Base-by-base conservation (phyloP, 2,888 invertebrate genomes). In the Auanema sp. region DNA sequence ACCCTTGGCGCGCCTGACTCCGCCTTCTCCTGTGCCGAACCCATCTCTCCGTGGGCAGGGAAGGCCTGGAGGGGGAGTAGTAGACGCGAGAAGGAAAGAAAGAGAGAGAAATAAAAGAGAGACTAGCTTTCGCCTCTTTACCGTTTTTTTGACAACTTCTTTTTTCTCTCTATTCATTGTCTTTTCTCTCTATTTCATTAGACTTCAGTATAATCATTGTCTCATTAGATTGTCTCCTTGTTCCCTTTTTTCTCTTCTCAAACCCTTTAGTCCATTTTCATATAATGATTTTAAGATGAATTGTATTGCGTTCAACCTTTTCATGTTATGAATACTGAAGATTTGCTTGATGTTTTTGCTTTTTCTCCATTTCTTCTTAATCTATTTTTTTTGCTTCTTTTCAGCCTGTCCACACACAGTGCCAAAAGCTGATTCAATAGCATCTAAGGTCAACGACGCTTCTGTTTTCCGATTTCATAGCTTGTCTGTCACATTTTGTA, bases 361-460 rank as follows among this genome's bases (percentile, higher is more conserved):
- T 33, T 42, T 21, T 25, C 55, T 16, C 6, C 4, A 5, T 5
- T 18, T 47, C 16, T 21, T 47, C 49, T 16, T 21, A 47, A 47
- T 47, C 21, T 47, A 21, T 47, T 47, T 16, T 43, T 47, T 47
- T 47, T 47, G 49, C 49, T 21, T 21, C 49, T 47, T 16, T 47
- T 47, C 21, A 41, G 21, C 10, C 54, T 33, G 40, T 12, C 16
- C 33, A 25, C 42, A 55, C 50, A 63, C 53, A 64, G 44, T 40
- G 55, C 42, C 44, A n/a, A 14, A 56, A 60, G 65, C 52, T 60
- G 65, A 52, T 56, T 49, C 56, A 12, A 42, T 40, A 16, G 49
- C 49, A 6, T 21, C 49, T 16, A 18, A 16, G 21, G 49, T 47
- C n/a, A n/a, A 52, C 25, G 24, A 52, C 40, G n/a, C 25, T 52